These are phyloP conservation scores for Camponotus fellah DNA, from an alignment of 2,888 invertebrate genomes.

Conservation along the genomic window DNA sequence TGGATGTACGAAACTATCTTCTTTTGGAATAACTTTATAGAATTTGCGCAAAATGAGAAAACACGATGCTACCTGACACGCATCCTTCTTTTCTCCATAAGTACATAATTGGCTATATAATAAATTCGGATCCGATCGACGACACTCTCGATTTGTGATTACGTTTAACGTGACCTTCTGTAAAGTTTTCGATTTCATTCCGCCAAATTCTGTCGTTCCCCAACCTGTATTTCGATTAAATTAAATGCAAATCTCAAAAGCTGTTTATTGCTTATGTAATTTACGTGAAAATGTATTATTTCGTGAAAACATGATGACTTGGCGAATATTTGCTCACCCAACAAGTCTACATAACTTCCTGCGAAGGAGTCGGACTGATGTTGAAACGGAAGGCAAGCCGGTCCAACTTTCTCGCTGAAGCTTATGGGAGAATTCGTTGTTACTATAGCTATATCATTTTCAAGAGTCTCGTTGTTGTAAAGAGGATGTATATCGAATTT, in stretches of 20 bases:
- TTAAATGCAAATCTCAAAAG: constrained; percentile 55
- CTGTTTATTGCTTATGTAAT: neutral
- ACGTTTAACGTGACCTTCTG: constrained; percentile 87
- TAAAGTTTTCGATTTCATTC: constrained; percentile 86
- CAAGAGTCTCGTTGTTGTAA: constrained; percentile 72
- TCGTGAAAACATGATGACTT: neutral
- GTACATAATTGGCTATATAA: constrained; percentile 86
- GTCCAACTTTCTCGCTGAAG: constrained; percentile 88
- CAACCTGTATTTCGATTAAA: constrained; percentile 87
- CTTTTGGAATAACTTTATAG: neutral
- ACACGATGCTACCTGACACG: constrained; percentile 87
- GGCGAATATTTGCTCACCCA: constrained; percentile 55
- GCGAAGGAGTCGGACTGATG: constrained; percentile 76
- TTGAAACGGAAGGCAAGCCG: constrained; percentile 89
- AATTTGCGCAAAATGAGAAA: neutral
- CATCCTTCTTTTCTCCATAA: constrained; percentile 86
- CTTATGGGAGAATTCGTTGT: constrained; percentile 82
- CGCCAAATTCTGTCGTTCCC: constrained; percentile 88
- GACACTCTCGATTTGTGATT: constrained; percentile 86
- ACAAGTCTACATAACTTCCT: constrained; percentile 75
- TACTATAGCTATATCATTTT: constrained; percentile 88
- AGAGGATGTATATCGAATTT: constrained; percentile 86
- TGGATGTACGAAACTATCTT: neutral
- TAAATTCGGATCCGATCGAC: constrained; percentile 68
- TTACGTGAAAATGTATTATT: neutral